Conservation (phyloP, 1,140 invertebrate species). For the Drosophila oshimai region DNA sequence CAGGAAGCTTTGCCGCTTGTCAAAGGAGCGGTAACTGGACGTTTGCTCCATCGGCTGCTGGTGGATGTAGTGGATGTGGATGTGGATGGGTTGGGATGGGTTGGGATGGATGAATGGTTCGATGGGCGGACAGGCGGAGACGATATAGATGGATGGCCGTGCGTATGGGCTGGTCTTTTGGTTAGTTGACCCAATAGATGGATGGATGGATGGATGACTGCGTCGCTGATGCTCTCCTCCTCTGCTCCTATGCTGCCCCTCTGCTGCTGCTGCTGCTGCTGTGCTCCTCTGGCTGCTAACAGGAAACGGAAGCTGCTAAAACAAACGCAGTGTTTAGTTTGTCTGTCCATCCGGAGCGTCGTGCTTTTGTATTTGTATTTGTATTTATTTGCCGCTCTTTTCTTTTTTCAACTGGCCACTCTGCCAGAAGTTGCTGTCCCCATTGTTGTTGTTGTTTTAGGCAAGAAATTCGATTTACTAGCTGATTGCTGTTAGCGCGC, state of each 20-base stretch:
- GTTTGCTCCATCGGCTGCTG: conserved; percentile 51
- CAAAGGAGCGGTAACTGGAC: conserved; percentile 67
- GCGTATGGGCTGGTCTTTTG: conserved; percentile 72
- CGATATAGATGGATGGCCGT: conserved; percentile 70
- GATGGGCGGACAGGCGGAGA: conserved; percentile 21
- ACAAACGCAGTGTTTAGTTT: conserved; percentile 78
- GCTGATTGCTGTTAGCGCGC: conserved; percentile 73
- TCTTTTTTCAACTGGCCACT: conserved; percentile 1
- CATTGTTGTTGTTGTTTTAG: conserved; percentile 67
- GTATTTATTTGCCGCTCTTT: conserved; percentile 60
- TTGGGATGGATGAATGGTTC: conserved; percentile 51
- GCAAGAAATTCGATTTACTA: conserved; percentile 79
- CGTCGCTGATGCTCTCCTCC: conserved; percentile 21
- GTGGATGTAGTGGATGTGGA: conserved; percentile 47
- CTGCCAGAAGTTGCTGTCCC: conserved; percentile 30
- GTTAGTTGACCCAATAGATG: conserved; percentile 65
- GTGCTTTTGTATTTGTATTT: conserved; percentile 47
- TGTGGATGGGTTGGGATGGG: conserved; percentile 47
- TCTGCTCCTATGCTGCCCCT: conserved; percentile 1
- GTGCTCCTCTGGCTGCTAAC: conserved; percentile 30
- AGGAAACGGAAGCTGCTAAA: conserved; percentile 80
- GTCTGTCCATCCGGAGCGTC: conserved; percentile 35
- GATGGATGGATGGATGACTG: conserved; percentile 47
- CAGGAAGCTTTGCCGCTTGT: conserved; percentile 69
- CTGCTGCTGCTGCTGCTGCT: not conserved